Conservation (phyloP, 2,113 vertebrate species). For the Laticauda colubrina region DNA sequence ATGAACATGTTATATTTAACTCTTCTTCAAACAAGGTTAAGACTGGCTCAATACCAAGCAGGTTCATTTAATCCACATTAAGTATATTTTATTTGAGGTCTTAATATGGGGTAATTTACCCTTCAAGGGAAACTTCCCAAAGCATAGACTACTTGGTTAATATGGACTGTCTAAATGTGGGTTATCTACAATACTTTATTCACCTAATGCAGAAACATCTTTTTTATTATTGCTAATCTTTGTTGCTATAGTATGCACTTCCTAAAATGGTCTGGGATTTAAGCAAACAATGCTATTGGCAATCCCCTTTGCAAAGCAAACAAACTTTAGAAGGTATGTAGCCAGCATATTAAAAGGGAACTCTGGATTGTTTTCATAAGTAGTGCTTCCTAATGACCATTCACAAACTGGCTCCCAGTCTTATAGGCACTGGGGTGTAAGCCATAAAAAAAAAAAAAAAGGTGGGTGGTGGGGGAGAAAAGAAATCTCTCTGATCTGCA, state of each 20-base stretch:
- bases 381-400: conserved; percentile 1
- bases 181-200: background rate
- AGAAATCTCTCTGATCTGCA: background rate
- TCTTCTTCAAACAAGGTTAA: conserved; percentile 20
- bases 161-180: background rate
- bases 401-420: background rate
- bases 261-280: conserved; percentile 9
- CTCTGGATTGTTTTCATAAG: background rate
- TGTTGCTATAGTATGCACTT: background rate
- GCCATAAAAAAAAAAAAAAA: background rate
- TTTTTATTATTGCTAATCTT: conserved; percentile 17
- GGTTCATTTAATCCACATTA: conserved; percentile 8
- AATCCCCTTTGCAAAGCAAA: conserved; percentile 15
- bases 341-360: background rate
- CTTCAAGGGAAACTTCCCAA: background rate
- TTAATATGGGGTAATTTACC: conserved; percentile 1
- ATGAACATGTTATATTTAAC: background rate
- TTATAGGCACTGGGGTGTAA: background rate
- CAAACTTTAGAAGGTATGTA: conserved; percentile 17
- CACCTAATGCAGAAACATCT: background rate
- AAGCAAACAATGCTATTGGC: conserved; percentile 22
- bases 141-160: background rate
- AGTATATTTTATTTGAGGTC: conserved; percentile 4
- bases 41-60: background rate
- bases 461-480: background rate